A percentile compares a stretch with the other conserved stretches of the same genome.
These are phyloP conservation scores for Gallinago media DNA, from an alignment of 2,113 vertebrate genomes.

Conservation along the genomic window DNA sequence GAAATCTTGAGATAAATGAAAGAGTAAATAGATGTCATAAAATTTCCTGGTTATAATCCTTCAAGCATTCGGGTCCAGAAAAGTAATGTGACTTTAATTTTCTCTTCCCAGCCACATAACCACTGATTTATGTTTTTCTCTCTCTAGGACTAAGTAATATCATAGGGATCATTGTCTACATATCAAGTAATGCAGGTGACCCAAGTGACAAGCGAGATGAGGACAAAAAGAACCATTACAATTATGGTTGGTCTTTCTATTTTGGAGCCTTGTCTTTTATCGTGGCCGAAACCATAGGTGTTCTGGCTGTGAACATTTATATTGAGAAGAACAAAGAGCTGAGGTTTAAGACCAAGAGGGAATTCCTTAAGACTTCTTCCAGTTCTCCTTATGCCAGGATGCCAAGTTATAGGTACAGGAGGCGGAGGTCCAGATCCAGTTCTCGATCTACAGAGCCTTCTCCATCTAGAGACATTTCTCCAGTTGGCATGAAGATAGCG, in stretches of 20 bases:
- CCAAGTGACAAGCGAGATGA: slow-evolving; percentile 94
- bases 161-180: slow-evolving; percentile 99
- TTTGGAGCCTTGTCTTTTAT: slow-evolving; percentile 98
- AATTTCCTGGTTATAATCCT: background rate
- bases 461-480: slow-evolving; percentile 90
- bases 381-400: slow-evolving; percentile 96
- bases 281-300: slow-evolving; percentile 94
- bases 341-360: slow-evolving; percentile 87
- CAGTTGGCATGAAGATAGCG: slow-evolving; percentile 85
- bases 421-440: slow-evolving; percentile 89
- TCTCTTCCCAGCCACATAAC: background rate
- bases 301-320: slow-evolving; percentile 97
- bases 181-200: slow-evolving; percentile 97
- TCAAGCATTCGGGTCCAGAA: background rate
- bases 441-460: slow-evolving; percentile 91
- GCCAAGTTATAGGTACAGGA: slow-evolving; percentile 93
- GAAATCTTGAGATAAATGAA: background rate
- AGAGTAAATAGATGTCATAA: background rate
- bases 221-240: slow-evolving; percentile 96
- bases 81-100: background rate
- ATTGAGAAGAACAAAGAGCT: slow-evolving; percentile 96
- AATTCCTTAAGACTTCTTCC: slow-evolving; percentile 92
- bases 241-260: slow-evolving; percentile 98
- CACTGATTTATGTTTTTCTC: slow-evolving; percentile 1
- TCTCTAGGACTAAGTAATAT: slow-evolving; percentile 95